A percentile compares a stretch with the other conserved stretches of the same genome.
phyloP scores from a whole-genome alignment of 1,140 invertebrate genomes.

The Aphidius ervi region DNA sequence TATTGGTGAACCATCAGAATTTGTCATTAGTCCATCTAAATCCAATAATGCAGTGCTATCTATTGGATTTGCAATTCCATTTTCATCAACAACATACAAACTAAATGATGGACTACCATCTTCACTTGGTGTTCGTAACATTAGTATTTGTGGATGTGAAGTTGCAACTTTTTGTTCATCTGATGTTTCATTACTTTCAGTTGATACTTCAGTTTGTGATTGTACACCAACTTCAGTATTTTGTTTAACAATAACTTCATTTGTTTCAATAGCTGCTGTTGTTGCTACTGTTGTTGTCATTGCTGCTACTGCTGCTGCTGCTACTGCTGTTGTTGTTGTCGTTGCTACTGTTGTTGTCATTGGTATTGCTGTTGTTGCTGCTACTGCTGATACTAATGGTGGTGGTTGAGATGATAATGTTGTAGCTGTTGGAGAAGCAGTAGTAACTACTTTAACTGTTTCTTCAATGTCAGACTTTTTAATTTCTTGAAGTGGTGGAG shows the following conservation, averaged over 20 bases:
- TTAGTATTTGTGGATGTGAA: constrained; percentile 61
- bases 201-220: not conserved
- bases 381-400: too few relatives aligned
- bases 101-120: constrained; percentile 64
- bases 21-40: constrained; percentile 42
- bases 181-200: constrained; percentile 25
- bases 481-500: too few relatives aligned
- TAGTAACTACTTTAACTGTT: too few relatives aligned
- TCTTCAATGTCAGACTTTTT: too few relatives aligned
- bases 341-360: too few relatives aligned
- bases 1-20: constrained; percentile 42
- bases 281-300: not conserved
- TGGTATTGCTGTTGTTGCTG: too few relatives aligned
- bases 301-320: too few relatives aligned
- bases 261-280: constrained; percentile 30
- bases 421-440: too few relatives aligned
- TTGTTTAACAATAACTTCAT: constrained; percentile 27
- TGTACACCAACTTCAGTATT: not conserved
- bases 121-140: constrained; percentile 62
- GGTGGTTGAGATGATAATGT: too few relatives aligned
- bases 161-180: constrained; percentile 41
- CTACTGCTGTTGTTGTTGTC: too few relatives aligned
- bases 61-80: constrained; percentile 65
- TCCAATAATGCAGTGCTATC: constrained; percentile 63
- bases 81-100: constrained; percentile 62